phyloP scores from a whole-genome alignment of 35 echinoderm and acorn worm species.

The Heliocidaris erythrogramma region DNA sequence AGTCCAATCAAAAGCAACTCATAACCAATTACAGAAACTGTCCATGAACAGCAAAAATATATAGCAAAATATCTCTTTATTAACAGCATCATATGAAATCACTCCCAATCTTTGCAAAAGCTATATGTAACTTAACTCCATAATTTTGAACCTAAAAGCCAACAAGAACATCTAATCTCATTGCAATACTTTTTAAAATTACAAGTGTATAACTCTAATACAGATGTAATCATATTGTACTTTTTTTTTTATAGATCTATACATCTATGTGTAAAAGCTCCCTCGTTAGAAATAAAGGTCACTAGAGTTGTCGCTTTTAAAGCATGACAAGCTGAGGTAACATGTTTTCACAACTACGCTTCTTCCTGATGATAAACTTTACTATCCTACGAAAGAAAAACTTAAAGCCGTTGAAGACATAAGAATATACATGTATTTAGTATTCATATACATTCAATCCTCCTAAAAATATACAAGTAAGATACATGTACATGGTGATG shows the following conservation, averaged over 20 bases:
- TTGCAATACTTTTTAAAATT: too few species aligned
- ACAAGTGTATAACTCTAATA: neutral
- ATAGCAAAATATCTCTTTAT: constrained; percentile 4
- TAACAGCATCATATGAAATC: neutral
- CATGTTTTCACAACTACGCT: neutral
- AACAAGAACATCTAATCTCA: too few species aligned
- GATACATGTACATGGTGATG: neutral
- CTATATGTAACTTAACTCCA: neutral
- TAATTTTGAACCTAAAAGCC: neutral
- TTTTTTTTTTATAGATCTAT: too few species aligned
- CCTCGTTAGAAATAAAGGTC: too few species aligned
- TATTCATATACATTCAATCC: neutral
- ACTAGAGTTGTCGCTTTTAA: too few species aligned
- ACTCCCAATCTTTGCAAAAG: neutral
- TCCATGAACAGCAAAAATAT: neutral
- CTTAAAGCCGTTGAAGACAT: neutral
- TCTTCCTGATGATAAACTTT: neutral
- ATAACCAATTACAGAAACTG: neutral
- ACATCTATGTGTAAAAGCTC: too few species aligned
- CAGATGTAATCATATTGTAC: neutral
- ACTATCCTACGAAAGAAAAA: neutral
- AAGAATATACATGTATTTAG: neutral
- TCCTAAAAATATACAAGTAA: neutral
- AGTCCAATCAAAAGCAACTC: neutral
- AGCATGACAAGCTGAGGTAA: neutral